Evolutionary conservation across 2,888 invertebrate genomes (phyloP).

Genomic region (Euzetes globulus): DNA sequence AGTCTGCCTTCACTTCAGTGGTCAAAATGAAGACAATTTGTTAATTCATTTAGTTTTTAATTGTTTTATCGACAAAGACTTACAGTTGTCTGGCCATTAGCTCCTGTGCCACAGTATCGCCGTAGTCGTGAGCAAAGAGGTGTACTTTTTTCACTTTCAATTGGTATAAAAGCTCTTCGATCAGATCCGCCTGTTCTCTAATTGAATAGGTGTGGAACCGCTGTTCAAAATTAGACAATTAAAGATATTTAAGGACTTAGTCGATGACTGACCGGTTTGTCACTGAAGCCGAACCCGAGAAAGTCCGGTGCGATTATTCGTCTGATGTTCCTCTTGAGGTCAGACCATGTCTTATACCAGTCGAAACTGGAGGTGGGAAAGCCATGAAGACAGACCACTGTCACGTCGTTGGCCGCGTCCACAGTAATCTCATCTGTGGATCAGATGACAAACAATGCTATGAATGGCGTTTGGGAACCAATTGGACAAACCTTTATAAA

Average conservation of each 20-base stretch:
- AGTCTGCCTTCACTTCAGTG: conserved; percentile 17
- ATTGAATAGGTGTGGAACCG: conserved; percentile 45
- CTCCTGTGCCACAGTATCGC: conserved; percentile 48
- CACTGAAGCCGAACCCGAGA: conserved; percentile 48
- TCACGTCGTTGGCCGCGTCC: conserved; percentile 24
- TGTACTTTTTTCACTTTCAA: conserved; percentile 44
- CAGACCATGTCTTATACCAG: conserved; percentile 45
- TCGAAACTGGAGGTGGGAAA: conserved; percentile 46
- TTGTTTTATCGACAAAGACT: background rate
- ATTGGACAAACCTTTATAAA: conserved; percentile 44
- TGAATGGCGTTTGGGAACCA: background rate
- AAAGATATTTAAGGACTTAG: background rate
- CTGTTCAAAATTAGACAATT: conserved; percentile 24
- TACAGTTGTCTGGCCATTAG: conserved; percentile 45
- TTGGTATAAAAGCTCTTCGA: conserved; percentile 43
- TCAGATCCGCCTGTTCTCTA: conserved; percentile 47
- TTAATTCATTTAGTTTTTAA: background rate
- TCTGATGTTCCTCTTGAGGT: conserved; percentile 44
- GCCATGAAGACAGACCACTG: conserved; percentile 46
- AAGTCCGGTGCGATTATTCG: conserved; percentile 46
- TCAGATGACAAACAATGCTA: background rate
- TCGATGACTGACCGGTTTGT: conserved; percentile 46
- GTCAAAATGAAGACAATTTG: background rate
- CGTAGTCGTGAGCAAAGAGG: conserved; percentile 48
- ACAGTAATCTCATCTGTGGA: background rate